These are phyloP conservation scores for Spheniscus mendiculus DNA, from an alignment of 2,113 vertebrate species.

Conservation along the genomic window DNA sequence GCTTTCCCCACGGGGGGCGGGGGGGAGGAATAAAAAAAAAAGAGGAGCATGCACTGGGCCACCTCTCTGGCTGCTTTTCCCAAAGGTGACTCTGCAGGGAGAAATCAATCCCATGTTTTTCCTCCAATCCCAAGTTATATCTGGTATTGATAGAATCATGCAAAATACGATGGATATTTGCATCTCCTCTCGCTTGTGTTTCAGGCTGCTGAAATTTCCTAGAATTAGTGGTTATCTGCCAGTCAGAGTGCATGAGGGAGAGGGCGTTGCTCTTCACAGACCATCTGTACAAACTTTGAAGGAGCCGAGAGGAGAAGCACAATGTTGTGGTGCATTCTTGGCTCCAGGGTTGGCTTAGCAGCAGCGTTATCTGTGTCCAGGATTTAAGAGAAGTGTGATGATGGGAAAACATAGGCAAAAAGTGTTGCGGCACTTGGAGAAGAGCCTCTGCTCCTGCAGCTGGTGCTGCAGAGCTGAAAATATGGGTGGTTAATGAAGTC, in stretches of 20 bases:
- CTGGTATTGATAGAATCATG: not conserved
- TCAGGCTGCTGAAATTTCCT: not conserved
- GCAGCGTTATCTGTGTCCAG: fast-evolving
- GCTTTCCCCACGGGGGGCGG: fast-evolving
- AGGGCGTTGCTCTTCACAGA: not conserved
- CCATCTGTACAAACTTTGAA: not conserved
- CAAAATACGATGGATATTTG: not conserved
- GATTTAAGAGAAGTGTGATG: not conserved
- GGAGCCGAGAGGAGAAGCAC: not conserved
- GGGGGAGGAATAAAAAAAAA: too few species aligned
- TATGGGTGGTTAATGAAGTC: fast-evolving
- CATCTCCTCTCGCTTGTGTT: fast-evolving
- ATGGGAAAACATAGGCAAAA: not conserved
- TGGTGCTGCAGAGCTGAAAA: not conserved
- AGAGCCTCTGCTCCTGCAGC: not conserved
- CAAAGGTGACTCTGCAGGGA: not conserved
- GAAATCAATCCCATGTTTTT: not conserved
- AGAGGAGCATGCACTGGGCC: fast-evolving
- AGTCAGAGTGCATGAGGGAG: fast-evolving
- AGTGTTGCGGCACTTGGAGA: not conserved
- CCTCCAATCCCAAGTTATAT: not conserved
- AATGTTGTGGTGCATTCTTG: fast-evolving
- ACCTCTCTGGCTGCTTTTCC: not conserved
- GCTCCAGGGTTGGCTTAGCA: not conserved
- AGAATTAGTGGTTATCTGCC: not conserved